These are phyloP conservation scores for Globicephala melas DNA, from an alignment of 2,113 vertebrate genomes.

Conservation along the genomic window DNA sequence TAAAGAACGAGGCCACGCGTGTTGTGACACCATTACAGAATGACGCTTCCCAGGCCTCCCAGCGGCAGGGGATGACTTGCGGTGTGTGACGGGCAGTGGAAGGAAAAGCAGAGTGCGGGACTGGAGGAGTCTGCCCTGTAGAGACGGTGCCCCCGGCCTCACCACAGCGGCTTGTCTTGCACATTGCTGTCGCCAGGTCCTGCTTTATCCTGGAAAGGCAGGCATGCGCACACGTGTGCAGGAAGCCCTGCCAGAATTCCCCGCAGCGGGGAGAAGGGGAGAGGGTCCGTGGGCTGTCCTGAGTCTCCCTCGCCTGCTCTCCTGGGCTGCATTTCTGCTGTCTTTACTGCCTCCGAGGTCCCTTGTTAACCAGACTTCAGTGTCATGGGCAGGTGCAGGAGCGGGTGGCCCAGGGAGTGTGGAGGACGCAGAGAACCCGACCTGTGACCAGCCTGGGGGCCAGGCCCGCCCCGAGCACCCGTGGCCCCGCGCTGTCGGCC, in stretches of 20 bases:
- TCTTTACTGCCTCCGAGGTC: background rate
- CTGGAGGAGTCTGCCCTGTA: no score
- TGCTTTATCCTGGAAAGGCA: background rate
- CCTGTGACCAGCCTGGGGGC: rapidly evolving
- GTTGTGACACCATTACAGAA: no score
- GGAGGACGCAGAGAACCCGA: background rate
- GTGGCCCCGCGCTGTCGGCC: rapidly evolving
- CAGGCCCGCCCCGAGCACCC: no score
- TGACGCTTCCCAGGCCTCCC: no score
- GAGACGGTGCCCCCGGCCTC: no score
- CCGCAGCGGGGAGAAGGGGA: no score
- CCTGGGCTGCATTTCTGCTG: background rate
- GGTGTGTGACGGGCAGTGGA: no score
- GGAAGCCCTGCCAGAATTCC: background rate
- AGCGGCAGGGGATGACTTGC: no score
- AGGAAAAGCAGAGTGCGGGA: no score
- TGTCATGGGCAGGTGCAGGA: background rate
- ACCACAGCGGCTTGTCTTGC: no score
- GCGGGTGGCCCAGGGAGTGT: background rate
- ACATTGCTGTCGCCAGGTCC: background rate
- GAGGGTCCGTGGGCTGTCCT: background rate
- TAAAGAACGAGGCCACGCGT: background rate
- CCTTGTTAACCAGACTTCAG: background rate
- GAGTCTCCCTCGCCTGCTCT: no score
- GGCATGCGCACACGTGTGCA: rapidly evolving